Conservation (phyloP, 2,113 vertebrate species). For the Rhadina sibilatrix region DNA sequence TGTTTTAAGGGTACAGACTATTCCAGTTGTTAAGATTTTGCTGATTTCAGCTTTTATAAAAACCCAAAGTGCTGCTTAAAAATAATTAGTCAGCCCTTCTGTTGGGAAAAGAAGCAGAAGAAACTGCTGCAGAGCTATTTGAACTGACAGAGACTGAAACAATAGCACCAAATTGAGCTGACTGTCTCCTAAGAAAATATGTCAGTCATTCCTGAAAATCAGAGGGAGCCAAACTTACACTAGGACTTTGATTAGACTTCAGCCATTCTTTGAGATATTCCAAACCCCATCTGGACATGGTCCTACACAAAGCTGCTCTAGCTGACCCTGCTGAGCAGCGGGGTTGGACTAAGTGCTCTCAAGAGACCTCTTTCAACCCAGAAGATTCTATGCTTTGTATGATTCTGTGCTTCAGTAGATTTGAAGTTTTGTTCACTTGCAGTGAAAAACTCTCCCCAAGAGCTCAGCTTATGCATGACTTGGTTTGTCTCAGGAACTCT, state of each 20-base stretch:
- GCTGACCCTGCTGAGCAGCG: background rate
- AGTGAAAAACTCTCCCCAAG: background rate
- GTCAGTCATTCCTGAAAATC: background rate
- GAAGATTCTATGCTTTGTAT: background rate
- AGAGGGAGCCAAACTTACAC: background rate
- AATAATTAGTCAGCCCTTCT: background rate
- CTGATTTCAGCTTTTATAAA: background rate
- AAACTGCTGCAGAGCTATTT: background rate
- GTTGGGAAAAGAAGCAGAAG: background rate
- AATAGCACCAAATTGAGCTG: background rate
- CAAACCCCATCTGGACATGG: background rate
- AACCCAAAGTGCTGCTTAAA: background rate
- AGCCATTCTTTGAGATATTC: background rate
- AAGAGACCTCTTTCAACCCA: background rate
- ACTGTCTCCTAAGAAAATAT: background rate
- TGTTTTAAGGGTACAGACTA: background rate
- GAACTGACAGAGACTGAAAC: background rate
- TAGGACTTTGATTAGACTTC: background rate
- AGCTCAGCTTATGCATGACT: background rate
- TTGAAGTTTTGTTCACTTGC: background rate
- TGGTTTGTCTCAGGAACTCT: background rate
- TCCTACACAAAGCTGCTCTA: background rate
- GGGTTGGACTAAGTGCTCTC: too few relatives aligned
- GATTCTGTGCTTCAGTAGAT: background rate
- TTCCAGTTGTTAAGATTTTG: background rate